Evolutionary conservation across 2,797 vertebrate genomes (phyloP).

Genomic region (Cyclopterus lumpus): DNA sequence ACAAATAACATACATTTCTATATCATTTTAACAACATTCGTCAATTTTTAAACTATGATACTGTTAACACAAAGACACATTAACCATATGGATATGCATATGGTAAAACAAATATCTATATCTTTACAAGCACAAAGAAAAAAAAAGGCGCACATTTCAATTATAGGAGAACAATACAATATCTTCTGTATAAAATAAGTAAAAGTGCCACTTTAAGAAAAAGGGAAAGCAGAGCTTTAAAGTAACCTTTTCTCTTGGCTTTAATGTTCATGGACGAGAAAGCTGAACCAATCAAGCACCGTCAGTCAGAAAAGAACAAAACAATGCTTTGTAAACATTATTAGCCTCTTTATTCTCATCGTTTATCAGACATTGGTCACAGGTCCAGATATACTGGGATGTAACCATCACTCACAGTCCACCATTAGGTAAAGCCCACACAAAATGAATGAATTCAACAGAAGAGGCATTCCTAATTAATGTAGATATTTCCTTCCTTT

Average conservation of each 20-base stretch:
- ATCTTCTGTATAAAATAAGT: background rate
- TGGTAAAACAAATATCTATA: background rate
- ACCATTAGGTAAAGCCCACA: background rate
- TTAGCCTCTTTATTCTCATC: background rate
- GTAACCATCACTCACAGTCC: background rate
- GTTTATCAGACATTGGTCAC: background rate
- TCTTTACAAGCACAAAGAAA: background rate
- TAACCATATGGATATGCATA: background rate
- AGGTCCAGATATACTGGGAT: background rate
- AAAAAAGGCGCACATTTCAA: no score
- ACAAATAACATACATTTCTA: background rate
- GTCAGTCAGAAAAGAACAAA: background rate
- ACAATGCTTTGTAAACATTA: background rate
- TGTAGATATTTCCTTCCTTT: background rate
- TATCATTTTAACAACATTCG: background rate
- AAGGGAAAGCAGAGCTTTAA: no score
- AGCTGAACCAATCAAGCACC: background rate
- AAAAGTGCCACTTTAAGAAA: background rate
- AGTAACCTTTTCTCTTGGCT: background rate
- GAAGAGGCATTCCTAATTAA: background rate
- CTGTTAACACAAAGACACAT: background rate
- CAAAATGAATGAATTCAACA: background rate
- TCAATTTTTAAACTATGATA: background rate
- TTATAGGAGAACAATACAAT: no score
- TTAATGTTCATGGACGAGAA: background rate